These are phyloP conservation scores for Poeciliopsis paucimaculata DNA, from an alignment of 2,797 vertebrate species.

Conservation along the genomic window DNA sequence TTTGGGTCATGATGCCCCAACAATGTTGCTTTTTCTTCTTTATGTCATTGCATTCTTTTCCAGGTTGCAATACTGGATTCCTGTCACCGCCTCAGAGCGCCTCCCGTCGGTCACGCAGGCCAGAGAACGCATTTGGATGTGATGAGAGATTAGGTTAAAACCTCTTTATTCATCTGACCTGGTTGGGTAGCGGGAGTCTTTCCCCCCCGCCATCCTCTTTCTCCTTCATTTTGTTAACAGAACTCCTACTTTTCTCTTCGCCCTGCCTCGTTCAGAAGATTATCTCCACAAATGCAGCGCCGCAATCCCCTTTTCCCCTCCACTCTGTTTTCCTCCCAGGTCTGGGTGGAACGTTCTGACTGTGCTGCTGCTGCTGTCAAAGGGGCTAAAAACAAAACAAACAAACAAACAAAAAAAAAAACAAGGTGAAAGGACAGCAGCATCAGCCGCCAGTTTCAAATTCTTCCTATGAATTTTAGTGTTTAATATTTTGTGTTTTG, in stretches of 20 bases:
- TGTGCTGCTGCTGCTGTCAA: conserved; percentile 27
- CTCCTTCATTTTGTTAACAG: conserved; percentile 70
- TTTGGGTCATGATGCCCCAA: conserved; percentile 25
- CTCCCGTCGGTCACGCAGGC: conserved; percentile 32
- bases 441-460: too few relatives aligned
- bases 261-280: conserved; percentile 68
- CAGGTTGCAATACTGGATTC: conserved; percentile 46
- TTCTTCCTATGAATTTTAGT: too few relatives aligned
- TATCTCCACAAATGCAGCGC: conserved; percentile 74
- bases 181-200: conserved; percentile 66
- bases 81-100: conserved; percentile 31
- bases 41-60: neutral
- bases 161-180: conserved; percentile 77
- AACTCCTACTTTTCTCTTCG: conserved; percentile 71
- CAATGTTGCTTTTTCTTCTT: conserved; percentile 18
- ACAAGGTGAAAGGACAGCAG: too few relatives aligned
- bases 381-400: too few relatives aligned
- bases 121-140: conserved; percentile 45
- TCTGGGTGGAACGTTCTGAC: conserved; percentile 46
- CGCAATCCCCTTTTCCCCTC: conserved; percentile 76
- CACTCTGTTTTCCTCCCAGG: conserved; percentile 56
- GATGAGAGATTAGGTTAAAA: conserved; percentile 78
- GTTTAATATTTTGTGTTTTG: too few relatives aligned
- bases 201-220: neutral
- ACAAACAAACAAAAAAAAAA: too few relatives aligned